Evolutionary conservation across 2,113 vertebrate species (phyloP).

Genomic region (Dissostichus mawsoni): DNA sequence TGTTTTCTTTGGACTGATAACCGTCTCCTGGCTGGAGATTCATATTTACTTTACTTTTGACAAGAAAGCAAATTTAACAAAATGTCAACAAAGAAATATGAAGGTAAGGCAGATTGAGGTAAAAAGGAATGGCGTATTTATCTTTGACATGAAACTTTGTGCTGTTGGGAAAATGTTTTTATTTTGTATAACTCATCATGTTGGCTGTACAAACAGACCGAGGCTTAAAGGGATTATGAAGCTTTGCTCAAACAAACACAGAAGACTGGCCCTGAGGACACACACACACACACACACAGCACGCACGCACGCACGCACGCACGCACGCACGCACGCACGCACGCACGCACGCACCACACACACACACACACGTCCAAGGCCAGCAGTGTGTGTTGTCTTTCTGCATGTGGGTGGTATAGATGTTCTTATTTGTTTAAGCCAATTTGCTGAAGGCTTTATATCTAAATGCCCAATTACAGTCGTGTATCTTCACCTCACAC

Average conservation of each 20-base stretch:
- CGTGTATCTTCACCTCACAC: conserved; percentile 17
- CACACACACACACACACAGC: neutral
- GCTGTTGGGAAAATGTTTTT: neutral
- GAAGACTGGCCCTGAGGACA: conserved; percentile 10
- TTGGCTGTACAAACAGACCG: conserved; percentile 28
- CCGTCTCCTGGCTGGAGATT: no score
- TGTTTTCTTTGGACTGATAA: no score
- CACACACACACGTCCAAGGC: conserved; percentile 8
- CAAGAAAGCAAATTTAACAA: no score
- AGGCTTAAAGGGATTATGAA: conserved; percentile 24
- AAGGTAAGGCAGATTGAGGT: no score
- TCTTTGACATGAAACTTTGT: neutral
- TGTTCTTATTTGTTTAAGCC: conserved; percentile 23
- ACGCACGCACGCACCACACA: no score
- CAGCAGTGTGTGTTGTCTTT: neutral
- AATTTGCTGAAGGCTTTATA: conserved; percentile 10
- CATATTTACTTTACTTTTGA: no score
- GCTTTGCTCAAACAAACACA: conserved; percentile 53
- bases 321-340: no score
- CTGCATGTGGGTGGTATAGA: conserved; percentile 37
- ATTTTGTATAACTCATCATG: conserved; percentile 1
- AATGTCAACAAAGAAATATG: no score
- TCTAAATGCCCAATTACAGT: conserved; percentile 35
- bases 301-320: no score
- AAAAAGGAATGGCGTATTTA: neutral